A percentile compares a stretch with the other conserved stretches of the same genome.
phyloP scores from a whole-genome alignment of 2,888 invertebrate genomes.

The Falcaria lacertinaria region DNA sequence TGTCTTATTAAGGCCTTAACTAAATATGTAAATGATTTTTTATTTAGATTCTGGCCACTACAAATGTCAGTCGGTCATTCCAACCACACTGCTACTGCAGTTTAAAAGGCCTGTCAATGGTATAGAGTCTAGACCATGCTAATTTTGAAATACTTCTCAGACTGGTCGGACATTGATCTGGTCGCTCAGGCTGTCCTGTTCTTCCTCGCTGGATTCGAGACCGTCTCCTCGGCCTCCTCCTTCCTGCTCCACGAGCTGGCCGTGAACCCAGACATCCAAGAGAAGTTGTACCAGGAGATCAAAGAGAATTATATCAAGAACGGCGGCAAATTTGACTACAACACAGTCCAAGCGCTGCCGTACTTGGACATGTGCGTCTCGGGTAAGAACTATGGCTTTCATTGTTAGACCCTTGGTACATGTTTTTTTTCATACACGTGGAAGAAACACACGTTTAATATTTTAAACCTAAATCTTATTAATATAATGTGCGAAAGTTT shows the following conservation, averaged over 20 bases:
- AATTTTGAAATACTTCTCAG: slow-evolving; percentile 5
- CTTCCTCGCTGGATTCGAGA: slow-evolving; percentile 29
- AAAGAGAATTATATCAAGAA: slow-evolving; percentile 25
- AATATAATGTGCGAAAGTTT: no score
- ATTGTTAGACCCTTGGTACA: no score
- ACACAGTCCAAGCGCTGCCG: slow-evolving; percentile 16
- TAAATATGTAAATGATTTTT: no score
- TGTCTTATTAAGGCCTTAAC: no score
- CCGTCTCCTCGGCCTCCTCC: slow-evolving; percentile 20
- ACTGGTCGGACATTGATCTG: slow-evolving; percentile 22
- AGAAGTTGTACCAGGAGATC: slow-evolving; percentile 27
- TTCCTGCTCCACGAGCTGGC: slow-evolving; percentile 29
- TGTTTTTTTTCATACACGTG: not conserved
- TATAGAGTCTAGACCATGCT: not conserved
- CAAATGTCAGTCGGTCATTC: no score
- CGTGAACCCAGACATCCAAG: slow-evolving; percentile 27
- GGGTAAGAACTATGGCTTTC: not conserved
- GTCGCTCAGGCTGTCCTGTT: slow-evolving; percentile 24
- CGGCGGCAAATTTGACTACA: slow-evolving; percentile 57
- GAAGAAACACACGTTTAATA: no score
- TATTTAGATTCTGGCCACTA: no score
- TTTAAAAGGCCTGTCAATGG: no score
- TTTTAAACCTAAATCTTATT: no score
- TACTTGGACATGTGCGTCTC: slow-evolving; percentile 30
- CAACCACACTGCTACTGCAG: no score